Evolutionary conservation across 23 tunicate genomes (phyloP).

Genomic region (Botrylloides violaceus): DNA sequence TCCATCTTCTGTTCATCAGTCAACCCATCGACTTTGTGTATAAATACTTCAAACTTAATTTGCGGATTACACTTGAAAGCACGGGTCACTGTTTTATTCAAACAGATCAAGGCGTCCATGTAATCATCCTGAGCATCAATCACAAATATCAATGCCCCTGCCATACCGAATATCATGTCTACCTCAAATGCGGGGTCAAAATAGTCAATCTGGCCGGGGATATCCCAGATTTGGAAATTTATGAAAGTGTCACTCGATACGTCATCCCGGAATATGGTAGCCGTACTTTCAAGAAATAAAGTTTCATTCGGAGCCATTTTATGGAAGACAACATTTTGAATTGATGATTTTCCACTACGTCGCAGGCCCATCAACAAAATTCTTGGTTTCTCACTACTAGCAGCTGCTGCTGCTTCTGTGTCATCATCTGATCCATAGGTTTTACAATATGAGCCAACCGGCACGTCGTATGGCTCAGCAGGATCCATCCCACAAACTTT

Average conservation of each 20-base stretch:
- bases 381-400: constrained; percentile 65
- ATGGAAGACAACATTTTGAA: constrained; percentile 94
- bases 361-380: constrained; percentile 81
- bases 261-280: constrained; percentile 84
- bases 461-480: constrained; percentile 23
- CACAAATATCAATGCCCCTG: constrained; percentile 92
- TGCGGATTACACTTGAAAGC: constrained; percentile 80
- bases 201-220: constrained; percentile 83
- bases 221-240: constrained; percentile 95
- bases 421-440: constrained; percentile 40
- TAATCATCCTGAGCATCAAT: constrained; percentile 98
- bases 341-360: constrained; percentile 93
- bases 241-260: constrained; percentile 84
- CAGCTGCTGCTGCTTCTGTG: constrained; percentile 12
- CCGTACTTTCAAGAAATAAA: constrained; percentile 75
- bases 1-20: constrained; percentile 90
- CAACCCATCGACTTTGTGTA: constrained; percentile 96
- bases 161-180: constrained; percentile 70
- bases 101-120: constrained; percentile 74
- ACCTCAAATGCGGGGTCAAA: constrained; percentile 73
- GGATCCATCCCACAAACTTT: constrained; percentile 27
- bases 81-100: constrained; percentile 65
- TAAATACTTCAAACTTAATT: constrained; percentile 76
- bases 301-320: constrained; percentile 95
- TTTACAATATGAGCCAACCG: constrained; percentile 66